These are phyloP conservation scores for Ophiothrix spiculata DNA, from an alignment of 35 echinoderm and acorn worm species.

Conservation along the genomic window DNA sequence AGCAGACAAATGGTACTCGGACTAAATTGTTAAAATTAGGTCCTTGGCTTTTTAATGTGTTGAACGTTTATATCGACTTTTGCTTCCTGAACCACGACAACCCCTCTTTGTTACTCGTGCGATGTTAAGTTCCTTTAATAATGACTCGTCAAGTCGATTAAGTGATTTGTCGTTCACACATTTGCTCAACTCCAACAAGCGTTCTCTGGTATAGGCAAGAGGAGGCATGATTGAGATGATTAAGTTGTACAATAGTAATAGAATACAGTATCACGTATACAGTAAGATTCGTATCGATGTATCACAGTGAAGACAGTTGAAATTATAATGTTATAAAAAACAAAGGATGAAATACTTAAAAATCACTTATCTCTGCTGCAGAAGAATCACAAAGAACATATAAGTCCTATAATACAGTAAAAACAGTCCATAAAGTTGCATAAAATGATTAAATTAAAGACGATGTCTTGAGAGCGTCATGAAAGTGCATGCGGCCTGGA, in stretches of 20 bases:
- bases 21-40: neutral
- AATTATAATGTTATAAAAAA: neutral
- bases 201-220: neutral
- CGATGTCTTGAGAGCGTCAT: neutral
- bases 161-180: neutral
- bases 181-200: neutral
- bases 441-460: neutral
- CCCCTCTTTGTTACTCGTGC: neutral
- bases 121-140: neutral
- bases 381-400: neutral
- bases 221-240: neutral
- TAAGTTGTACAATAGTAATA: neutral
- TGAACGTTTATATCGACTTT: neutral
- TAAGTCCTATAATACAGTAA: neutral
- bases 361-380: neutral
- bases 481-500: neutral
- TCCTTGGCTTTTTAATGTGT: too few relatives aligned
- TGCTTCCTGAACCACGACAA: slow-evolving; percentile 4
- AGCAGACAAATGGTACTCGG: neutral
- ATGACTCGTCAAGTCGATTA: slow-evolving; percentile 5
- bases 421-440: neutral
- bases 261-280: neutral
- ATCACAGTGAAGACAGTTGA: neutral
- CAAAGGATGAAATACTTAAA: neutral
- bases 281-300: neutral